Percentiles rank a stretch among this genome's conserved stretches.
Conservation (phyloP, 2,888 invertebrate species). For the Amphimallon solstitiale region DNA sequence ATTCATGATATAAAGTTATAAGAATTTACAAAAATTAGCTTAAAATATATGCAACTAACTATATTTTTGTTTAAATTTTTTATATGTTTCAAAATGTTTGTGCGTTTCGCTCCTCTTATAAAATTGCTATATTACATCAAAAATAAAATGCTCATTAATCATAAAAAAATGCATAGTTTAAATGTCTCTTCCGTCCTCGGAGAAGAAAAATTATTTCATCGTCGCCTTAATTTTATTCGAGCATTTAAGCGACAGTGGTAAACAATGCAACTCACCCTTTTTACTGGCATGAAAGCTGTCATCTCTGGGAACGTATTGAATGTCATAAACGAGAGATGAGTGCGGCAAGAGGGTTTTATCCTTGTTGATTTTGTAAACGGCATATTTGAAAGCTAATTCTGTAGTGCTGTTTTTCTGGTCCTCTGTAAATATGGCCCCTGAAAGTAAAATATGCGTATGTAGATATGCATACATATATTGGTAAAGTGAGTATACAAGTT, state of each 20-base stretch:
- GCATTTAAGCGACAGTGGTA: conserved; percentile 4
- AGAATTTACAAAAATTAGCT: no score
- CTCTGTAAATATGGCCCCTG: conserved; percentile 93
- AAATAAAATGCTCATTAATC: conserved; percentile 2
- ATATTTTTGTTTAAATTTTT: no score
- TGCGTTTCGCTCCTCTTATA: no score
- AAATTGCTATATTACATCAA: no score
- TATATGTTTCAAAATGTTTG: no score
- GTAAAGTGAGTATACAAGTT: background rate
- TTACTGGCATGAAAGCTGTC: conserved; percentile 93
- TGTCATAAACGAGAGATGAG: conserved; percentile 91
- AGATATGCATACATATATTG: conserved; percentile 5
- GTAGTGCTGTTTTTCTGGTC: conserved; percentile 87
- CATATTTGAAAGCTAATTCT: conserved; percentile 93
- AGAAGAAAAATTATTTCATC: background rate
- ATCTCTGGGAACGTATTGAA: conserved; percentile 87
- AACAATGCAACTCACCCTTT: conserved; percentile 72
- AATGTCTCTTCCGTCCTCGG: background rate
- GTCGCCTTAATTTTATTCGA: background rate
- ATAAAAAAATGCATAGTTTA: background rate
- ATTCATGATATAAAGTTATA: no score
- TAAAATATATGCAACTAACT: no score
- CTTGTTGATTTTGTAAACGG: conserved; percentile 92
- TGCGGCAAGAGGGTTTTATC: conserved; percentile 84
- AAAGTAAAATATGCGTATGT: conserved; percentile 51